Percentiles rank a stretch among this genome's conserved stretches.
phyloP scores from a whole-genome alignment of 2,797 vertebrate species.

The Sebastes elongatus region DNA sequence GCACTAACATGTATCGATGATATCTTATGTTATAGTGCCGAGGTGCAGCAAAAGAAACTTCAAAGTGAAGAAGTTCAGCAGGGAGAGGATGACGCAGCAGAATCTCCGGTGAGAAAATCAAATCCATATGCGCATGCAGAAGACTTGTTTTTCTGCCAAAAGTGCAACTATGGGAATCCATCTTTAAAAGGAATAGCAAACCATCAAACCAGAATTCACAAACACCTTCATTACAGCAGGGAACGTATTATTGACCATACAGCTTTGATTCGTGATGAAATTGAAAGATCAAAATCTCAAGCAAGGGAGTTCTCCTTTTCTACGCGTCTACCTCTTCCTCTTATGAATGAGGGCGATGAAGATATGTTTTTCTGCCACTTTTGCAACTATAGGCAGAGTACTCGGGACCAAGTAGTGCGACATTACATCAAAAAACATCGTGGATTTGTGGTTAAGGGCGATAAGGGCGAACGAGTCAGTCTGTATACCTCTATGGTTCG shows the following conservation, averaged over 20 bases:
- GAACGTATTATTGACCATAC: constrained; percentile 40
- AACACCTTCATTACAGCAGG: neutral
- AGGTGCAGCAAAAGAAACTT: constrained; percentile 9
- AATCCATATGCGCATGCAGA: constrained; percentile 18
- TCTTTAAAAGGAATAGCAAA: constrained; percentile 42
- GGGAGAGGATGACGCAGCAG: neutral
- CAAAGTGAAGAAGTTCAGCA: neutral
- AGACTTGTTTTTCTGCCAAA: constrained; percentile 69
- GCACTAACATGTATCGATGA: neutral
- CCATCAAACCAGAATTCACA: constrained; percentile 61
- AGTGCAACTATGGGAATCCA: constrained; percentile 71
- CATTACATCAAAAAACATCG: constrained; percentile 60
- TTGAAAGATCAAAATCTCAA: constrained; percentile 38
- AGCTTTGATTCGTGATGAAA: constrained; percentile 24
- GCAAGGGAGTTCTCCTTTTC: constrained; percentile 33
- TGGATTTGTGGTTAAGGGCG: fast-evolving
- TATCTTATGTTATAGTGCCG: constrained; percentile 6
- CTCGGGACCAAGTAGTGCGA: neutral
- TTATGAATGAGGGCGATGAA: constrained; percentile 36
- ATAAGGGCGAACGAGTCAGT: neutral
- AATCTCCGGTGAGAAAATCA: fast-evolving
- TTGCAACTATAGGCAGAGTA: constrained; percentile 61
- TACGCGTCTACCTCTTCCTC: constrained; percentile 64
- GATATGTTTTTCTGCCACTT: constrained; percentile 63
- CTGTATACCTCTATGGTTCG: constrained; percentile 42